Evolutionary conservation across 2,113 vertebrate species (phyloP).

Genomic region (Ondatra zibethicus): DNA sequence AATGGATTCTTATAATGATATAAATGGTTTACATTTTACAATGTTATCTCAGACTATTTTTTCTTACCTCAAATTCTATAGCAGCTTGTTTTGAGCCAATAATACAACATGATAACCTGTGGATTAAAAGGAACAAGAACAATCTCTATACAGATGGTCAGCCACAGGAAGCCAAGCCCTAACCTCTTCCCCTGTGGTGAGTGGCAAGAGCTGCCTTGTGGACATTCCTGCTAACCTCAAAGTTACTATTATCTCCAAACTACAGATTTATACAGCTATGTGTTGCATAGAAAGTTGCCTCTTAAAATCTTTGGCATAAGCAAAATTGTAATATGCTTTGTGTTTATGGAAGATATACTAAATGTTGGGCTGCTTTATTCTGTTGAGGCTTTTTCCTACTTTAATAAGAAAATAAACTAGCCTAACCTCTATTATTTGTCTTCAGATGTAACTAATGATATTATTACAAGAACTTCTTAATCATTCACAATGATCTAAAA

Average conservation of each 20-base stretch:
- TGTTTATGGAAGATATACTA: neutral
- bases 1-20: neutral
- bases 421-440: neutral
- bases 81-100: neutral
- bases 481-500: neutral
- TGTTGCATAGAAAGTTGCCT: neutral
- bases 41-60: neutral
- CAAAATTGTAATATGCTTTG: conserved; percentile 4
- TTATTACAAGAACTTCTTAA: conserved; percentile 5
- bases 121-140: neutral
- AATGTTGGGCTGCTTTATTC: neutral
- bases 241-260: neutral
- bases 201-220: neutral
- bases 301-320: neutral
- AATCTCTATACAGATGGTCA: too few species aligned
- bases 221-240: neutral
- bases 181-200: neutral
- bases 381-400: neutral
- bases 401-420: neutral
- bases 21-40: conserved; percentile 1
- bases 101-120: neutral
- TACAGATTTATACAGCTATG: neutral
- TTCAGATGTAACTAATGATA: neutral
- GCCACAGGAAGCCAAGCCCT: neutral
- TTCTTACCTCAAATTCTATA: neutral